Conservation (phyloP, 2,113 vertebrate species). For the Nansenia antarctica region DNA sequence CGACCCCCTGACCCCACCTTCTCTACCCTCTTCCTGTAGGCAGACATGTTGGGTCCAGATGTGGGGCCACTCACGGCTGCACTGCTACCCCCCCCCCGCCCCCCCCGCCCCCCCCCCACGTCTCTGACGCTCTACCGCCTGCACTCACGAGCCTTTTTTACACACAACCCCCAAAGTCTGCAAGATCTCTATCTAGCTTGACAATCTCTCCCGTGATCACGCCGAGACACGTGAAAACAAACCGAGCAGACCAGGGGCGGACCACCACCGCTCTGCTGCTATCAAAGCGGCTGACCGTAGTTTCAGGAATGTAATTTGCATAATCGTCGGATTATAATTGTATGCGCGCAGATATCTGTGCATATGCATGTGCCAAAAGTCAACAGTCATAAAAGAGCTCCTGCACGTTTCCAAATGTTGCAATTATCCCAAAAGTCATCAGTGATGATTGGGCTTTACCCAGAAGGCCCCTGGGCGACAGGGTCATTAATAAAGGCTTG, state of each 20-base stretch:
- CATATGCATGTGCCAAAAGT: slow-evolving; percentile 53
- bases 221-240: slow-evolving; percentile 58
- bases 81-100: slow-evolving; percentile 53
- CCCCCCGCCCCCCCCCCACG: slow-evolving; percentile 15
- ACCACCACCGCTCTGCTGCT: slow-evolving; percentile 41
- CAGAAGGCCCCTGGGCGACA: slow-evolving; percentile 51
- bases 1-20: slow-evolving; percentile 83
- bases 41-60: slow-evolving; percentile 96
- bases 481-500: slow-evolving; percentile 56
- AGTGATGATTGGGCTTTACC: slow-evolving; percentile 52
- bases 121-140: slow-evolving; percentile 43
- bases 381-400: slow-evolving; percentile 43
- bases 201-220: slow-evolving; percentile 59
- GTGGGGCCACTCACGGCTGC: slow-evolving; percentile 62
- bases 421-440: slow-evolving; percentile 58
- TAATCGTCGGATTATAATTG: slow-evolving; percentile 42
- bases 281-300: slow-evolving; percentile 50
- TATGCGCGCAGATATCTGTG: slow-evolving; percentile 50
- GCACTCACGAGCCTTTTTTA: slow-evolving; percentile 51
- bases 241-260: slow-evolving; percentile 47
- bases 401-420: slow-evolving; percentile 46
- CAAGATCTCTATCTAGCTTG: slow-evolving; percentile 63
- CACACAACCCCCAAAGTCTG: slow-evolving; percentile 58
- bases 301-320: slow-evolving; percentile 51
- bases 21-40: slow-evolving; percentile 85